Conservation (phyloP, 2,888 invertebrate genomes). For the Tryphoninae sp. region DNA sequence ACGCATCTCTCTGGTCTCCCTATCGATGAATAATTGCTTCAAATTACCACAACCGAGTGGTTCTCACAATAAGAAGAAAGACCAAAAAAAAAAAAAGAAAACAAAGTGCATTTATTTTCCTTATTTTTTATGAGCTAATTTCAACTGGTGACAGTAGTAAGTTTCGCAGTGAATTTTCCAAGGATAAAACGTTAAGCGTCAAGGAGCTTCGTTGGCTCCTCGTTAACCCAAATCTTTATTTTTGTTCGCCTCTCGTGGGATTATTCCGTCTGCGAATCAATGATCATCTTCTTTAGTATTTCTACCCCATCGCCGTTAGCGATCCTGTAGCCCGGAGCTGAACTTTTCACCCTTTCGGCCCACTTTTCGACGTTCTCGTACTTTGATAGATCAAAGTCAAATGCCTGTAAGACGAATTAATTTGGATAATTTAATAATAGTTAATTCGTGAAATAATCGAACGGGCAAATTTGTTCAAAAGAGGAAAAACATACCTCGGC, state of each 20-base stretch:
- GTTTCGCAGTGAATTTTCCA: conserved; percentile 14
- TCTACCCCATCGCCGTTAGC: conserved; percentile 77
- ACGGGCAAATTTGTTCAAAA: not conserved
- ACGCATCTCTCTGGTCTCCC: too few species aligned
- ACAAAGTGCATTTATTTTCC: not conserved
- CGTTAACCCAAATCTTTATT: not conserved
- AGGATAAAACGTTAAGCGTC: not conserved
- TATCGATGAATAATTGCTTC: not conserved
- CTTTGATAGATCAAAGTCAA: conserved; percentile 79
- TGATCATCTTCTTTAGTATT: conserved; percentile 68
- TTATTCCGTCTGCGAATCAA: conserved; percentile 45
- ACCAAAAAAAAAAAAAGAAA: not conserved
- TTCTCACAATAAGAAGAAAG: not conserved
- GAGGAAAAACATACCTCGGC: conserved; percentile 69
- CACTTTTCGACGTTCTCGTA: conserved; percentile 88
- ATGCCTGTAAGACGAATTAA: conserved; percentile 66
- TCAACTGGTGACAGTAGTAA: not conserved
- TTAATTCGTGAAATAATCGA: not conserved
- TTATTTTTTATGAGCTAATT: not conserved
- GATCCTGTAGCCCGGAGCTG: conserved; percentile 84
- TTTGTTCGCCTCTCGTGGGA: not conserved
- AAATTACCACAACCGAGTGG: not conserved
- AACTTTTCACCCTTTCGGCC: conserved; percentile 84
- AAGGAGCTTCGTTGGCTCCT: not conserved
- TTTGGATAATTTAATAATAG: not conserved